These are phyloP conservation scores for Cyrtorhinus lividipennis DNA, from an alignment of 1,140 invertebrate genomes.

Conservation along the genomic window DNA sequence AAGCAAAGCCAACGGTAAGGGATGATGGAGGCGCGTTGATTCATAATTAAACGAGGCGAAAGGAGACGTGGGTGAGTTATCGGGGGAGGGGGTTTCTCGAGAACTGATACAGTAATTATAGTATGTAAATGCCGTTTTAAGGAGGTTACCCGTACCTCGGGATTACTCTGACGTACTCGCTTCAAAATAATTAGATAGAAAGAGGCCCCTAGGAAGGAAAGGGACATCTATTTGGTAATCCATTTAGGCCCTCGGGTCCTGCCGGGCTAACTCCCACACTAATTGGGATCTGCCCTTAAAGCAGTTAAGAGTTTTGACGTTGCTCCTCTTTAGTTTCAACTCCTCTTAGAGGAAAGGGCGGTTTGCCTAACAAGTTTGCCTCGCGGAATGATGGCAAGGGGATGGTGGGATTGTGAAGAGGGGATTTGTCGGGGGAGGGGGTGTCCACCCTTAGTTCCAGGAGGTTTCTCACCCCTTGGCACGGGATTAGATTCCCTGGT, in stretches of 20 bases:
- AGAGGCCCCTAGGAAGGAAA: not conserved
- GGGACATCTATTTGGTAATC: conserved; percentile 14
- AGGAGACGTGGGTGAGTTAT: no score
- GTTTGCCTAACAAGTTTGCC: conserved; percentile 13
- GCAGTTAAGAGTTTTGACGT: conserved; percentile 16
- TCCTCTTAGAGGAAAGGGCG: conserved; percentile 6
- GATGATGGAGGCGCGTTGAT: not conserved
- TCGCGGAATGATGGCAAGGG: not conserved
- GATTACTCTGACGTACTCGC: not conserved
- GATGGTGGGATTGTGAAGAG: not conserved
- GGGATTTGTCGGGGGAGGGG: not conserved
- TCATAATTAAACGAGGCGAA: not conserved
- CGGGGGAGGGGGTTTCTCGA: no score
- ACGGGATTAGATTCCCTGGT: not conserved
- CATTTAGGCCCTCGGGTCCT: conserved; percentile 7
- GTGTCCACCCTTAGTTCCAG: not conserved
- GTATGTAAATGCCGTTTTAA: conserved; percentile 12
- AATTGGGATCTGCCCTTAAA: conserved; percentile 16
- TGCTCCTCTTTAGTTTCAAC: conserved; percentile 6
- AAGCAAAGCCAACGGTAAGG: not conserved
- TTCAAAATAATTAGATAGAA: conserved; percentile 11
- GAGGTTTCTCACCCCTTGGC: not conserved
- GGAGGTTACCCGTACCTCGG: no score
- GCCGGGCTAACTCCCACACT: conserved; percentile 11
- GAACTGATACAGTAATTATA: not conserved